Percentiles rank a stretch among this genome's conserved stretches.
phyloP scores from a whole-genome alignment of 2,113 vertebrate species.

The Mirounga angustirostris region DNA sequence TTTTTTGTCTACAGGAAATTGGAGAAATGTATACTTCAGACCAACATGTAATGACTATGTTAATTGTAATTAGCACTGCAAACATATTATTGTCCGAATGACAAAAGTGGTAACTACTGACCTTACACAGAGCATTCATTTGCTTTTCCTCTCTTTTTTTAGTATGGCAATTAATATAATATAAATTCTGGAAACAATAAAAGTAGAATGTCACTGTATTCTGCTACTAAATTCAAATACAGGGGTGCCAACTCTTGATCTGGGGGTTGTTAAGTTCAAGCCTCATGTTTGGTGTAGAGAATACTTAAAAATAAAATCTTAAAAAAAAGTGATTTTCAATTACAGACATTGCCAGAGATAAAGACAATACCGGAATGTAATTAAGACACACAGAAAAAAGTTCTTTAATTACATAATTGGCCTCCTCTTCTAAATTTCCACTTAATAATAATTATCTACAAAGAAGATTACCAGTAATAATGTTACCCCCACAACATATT shows the following conservation, averaged over 20 bases:
- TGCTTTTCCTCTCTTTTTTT: conserved; percentile 39
- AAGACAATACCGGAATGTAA: conserved; percentile 66
- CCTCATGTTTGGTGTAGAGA: neutral
- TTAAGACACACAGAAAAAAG: conserved; percentile 78
- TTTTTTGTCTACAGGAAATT: neutral
- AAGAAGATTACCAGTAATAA: conserved; percentile 22
- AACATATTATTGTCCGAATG: conserved; percentile 66
- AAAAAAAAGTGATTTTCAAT: neutral
- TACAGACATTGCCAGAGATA: conserved; percentile 70
- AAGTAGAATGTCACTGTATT: conserved; percentile 67
- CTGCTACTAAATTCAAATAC: neutral
- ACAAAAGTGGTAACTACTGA: conserved; percentile 58
- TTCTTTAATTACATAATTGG: conserved; percentile 70
- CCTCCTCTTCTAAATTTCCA: conserved; percentile 50
- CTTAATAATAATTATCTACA: conserved; percentile 75
- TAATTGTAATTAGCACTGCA: conserved; percentile 59
- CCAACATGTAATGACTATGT: conserved; percentile 35
- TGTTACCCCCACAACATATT: neutral
- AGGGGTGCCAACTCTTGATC: neutral
- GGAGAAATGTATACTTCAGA: conserved; percentile 25
- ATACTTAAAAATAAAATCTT: neutral
- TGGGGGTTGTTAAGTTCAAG: neutral
- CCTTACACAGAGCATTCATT: conserved; percentile 43
- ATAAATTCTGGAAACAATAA: conserved; percentile 77
- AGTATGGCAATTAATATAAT: conserved; percentile 64